A percentile compares a stretch with the other conserved stretches of the same genome.
These are phyloP conservation scores for Magallana ariakensis DNA, from an alignment of 1,140 invertebrate species.

Conservation along the genomic window DNA sequence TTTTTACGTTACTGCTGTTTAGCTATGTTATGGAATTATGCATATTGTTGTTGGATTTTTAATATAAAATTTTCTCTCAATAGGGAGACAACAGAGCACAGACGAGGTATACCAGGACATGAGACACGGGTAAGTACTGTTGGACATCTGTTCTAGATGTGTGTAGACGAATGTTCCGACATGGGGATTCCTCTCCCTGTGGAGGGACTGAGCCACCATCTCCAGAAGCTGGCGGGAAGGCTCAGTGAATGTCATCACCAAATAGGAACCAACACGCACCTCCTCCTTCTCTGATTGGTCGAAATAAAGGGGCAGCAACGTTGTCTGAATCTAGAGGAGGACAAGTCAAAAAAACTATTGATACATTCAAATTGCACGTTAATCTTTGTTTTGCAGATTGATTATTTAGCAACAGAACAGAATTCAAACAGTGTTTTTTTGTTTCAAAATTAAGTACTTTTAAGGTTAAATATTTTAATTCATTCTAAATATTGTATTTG, in stretches of 20 bases:
- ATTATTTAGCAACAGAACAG: too few species aligned
- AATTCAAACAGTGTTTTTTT: background rate
- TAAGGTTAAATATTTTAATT: background rate
- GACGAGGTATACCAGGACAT: constrained; percentile 50
- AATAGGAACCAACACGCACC: constrained; percentile 70
- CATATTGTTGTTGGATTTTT: too few species aligned
- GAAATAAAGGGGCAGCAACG: constrained; percentile 69
- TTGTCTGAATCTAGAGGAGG: constrained; percentile 60
- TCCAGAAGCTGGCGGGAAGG: constrained; percentile 61
- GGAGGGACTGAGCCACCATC: constrained; percentile 63
- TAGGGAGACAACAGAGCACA: background rate
- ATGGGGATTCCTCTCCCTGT: constrained; percentile 66
- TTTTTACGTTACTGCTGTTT: background rate
- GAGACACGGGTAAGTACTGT: constrained; percentile 60
- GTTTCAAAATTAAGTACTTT: background rate
- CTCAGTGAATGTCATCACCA: constrained; percentile 54
- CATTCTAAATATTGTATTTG: background rate
- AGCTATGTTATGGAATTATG: too few species aligned
- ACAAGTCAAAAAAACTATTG: background rate
- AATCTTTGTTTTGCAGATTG: too few species aligned
- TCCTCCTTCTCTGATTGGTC: constrained; percentile 66
- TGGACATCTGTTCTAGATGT: constrained; percentile 61
- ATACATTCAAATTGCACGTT: too few species aligned
- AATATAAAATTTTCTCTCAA: too few species aligned
- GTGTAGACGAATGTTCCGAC: constrained; percentile 71